Conservation (phyloP, 2,113 vertebrate genomes). For the Pagrus major region DNA sequence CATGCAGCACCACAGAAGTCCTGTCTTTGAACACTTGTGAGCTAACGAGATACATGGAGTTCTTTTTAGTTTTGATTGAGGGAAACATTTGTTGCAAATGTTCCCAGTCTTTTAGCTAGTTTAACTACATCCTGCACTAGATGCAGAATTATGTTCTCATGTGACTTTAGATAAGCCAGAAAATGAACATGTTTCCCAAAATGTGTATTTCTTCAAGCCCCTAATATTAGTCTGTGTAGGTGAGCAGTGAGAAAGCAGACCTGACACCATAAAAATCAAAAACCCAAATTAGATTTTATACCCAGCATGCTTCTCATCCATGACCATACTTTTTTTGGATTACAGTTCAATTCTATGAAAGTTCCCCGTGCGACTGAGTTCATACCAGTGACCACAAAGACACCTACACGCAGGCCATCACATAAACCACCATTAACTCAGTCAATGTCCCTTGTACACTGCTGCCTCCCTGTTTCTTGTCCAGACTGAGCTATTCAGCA, state of each 20-base stretch:
- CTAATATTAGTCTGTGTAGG: neutral
- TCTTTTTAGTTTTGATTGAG: neutral
- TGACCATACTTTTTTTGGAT: neutral
- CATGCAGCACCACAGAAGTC: neutral
- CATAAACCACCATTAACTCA: slow-evolving; percentile 74
- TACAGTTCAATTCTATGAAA: slow-evolving; percentile 29
- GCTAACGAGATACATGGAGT: neutral
- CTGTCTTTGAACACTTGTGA: neutral
- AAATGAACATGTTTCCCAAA: neutral
- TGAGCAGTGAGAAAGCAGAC: neutral
- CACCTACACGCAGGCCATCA: slow-evolving; percentile 45
- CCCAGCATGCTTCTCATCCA: neutral
- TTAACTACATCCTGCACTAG: neutral
- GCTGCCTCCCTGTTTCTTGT: slow-evolving; percentile 61
- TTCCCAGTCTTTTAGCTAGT: neutral
- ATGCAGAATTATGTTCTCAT: neutral
- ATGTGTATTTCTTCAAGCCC: neutral
- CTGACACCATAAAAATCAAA: neutral
- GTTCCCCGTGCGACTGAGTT: slow-evolving; percentile 31
- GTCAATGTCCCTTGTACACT: slow-evolving; percentile 74
- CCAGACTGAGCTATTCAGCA: slow-evolving; percentile 78
- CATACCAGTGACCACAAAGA: slow-evolving; percentile 60
- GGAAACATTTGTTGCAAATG: neutral
- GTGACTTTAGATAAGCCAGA: neutral
- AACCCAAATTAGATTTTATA: neutral